Conservation (phyloP, 2,797 vertebrate species). For the Kryptolebias ocellatus region DNA sequence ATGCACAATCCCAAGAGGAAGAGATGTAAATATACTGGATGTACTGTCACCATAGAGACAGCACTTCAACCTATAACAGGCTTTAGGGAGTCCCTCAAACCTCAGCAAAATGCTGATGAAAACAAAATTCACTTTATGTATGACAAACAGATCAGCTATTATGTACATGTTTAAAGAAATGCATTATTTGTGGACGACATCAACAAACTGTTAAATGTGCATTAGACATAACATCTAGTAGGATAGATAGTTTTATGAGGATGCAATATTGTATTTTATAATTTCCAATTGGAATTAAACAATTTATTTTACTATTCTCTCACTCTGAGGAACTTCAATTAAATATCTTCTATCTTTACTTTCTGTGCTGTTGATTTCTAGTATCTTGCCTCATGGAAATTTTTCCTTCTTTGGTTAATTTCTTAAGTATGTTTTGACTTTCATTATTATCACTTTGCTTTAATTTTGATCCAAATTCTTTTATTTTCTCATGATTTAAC, state of each 20-base stretch:
- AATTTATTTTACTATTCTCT: conserved; percentile 62
- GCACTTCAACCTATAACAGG: conserved; percentile 63
- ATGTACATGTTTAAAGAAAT: conserved; percentile 16
- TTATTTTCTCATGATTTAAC: conserved; percentile 42
- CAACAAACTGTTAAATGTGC: conserved; percentile 7
- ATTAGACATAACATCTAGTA: conserved; percentile 65
- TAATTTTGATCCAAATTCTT: conserved; percentile 62
- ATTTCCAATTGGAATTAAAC: conserved; percentile 84
- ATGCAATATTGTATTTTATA: conserved; percentile 76
- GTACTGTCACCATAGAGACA: conserved; percentile 79
- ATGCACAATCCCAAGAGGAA: conserved; percentile 69
- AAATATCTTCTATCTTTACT: conserved; percentile 84
- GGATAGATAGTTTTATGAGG: conserved; percentile 71
- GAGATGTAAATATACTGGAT: conserved; percentile 81
- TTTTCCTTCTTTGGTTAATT: conserved; percentile 81
- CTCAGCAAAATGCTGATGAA: conserved; percentile 65
- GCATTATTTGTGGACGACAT: too few species aligned
- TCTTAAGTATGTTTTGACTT: conserved; percentile 10
- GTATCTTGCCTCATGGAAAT: conserved; percentile 80
- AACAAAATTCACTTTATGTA: conserved; percentile 14
- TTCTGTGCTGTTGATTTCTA: conserved; percentile 84
- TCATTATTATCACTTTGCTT: conserved; percentile 67
- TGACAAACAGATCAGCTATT: conserved; percentile 14
- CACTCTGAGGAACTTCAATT: conserved; percentile 81
- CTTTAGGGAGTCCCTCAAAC: conserved; percentile 55